Conservation (phyloP, 64 coral and sea anemone species). For the Astreopora myriophthalma region DNA sequence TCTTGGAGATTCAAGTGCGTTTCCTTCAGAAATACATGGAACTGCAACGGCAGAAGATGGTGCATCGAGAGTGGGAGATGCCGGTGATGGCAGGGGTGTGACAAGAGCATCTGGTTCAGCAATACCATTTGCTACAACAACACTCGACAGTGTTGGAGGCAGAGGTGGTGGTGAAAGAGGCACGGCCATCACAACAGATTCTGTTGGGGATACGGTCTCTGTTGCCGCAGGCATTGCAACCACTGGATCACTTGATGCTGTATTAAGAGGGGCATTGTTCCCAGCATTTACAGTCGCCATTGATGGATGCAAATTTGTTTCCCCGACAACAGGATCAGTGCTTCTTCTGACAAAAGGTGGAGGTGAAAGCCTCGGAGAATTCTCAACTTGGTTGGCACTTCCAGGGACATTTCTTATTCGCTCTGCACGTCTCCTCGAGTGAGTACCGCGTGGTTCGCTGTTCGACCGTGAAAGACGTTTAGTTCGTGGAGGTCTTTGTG, state of each 20-base stretch:
- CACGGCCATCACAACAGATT: constrained; percentile 67
- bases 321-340: background rate
- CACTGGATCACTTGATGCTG: background rate
- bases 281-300: background rate
- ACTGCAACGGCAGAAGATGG: constrained; percentile 32
- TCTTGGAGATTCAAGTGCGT: constrained; percentile 9
- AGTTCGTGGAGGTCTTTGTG: constrained; percentile 39
- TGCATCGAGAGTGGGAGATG: background rate
- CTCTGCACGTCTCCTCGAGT: constrained; percentile 1
- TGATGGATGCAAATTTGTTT: background rate
- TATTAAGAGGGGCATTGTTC: background rate
- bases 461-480: constrained; percentile 79
- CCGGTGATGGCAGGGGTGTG: constrained; percentile 75
- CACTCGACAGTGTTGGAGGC: background rate
- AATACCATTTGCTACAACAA: constrained; percentile 62
- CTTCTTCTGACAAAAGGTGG: constrained; percentile 1
- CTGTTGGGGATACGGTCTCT: background rate
- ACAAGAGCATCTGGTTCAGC: constrained; percentile 53
- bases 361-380: background rate
- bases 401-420: background rate
- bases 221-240: background rate
- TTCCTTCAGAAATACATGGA: constrained; percentile 21
- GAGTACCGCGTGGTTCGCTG: constrained; percentile 69
- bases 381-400: background rate
- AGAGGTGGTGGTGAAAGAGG: constrained; percentile 35